Evolutionary conservation across 2,888 invertebrate genomes (phyloP), one percentile per base, ranked within the genome.

Genomic region (Scaptomyza reducta): DNA sequence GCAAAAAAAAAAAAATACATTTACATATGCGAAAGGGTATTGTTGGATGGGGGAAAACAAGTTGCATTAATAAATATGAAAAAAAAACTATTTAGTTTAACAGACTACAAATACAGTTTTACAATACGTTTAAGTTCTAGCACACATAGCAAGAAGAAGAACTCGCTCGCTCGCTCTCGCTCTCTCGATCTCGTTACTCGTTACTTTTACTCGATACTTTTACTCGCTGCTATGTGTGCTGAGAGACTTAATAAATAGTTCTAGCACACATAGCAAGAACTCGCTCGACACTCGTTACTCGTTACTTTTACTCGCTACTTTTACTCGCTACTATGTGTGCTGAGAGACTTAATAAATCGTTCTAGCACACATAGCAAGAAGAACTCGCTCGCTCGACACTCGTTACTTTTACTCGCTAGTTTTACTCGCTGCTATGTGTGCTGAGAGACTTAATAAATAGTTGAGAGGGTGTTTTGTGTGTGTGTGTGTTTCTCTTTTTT

Each of bases 51-150:
- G 47, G 65, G 44, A 29, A 31, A 75, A 73, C 75, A 64, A 70
- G 56, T 73, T 65, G 59, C 57, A 59, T 49, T 49, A 56, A 76
- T 66, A 62, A 74, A 76, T 67, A 77, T 38, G 35, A 49, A 54
- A 47, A 51, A 46, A 38, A 31, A 16, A 47, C 49, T 61, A 35
- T 35, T 22, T 10, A 16, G 9, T 40, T 65, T 60, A 75, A 74
- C 74, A 74, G 62, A 61, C 58, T 60, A 58, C 18, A 70, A 61
- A 61, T 69, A 69, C 61, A 50, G 45, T 49, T 61, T 61, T 16
- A 74, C 33, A 74, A 76, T 71, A 71, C 56, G 53, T 53, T 38
- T 27, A 45, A 50, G 45, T 44, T 27, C 56, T 31, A 18, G 29
- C 69, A 40, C 35, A n/a, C n/a, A n/a, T n/a, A n/a, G n/a, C n/a